Base-by-base conservation (phyloP, 1,140 invertebrate species). In the Nasonia giraulti region DNA sequence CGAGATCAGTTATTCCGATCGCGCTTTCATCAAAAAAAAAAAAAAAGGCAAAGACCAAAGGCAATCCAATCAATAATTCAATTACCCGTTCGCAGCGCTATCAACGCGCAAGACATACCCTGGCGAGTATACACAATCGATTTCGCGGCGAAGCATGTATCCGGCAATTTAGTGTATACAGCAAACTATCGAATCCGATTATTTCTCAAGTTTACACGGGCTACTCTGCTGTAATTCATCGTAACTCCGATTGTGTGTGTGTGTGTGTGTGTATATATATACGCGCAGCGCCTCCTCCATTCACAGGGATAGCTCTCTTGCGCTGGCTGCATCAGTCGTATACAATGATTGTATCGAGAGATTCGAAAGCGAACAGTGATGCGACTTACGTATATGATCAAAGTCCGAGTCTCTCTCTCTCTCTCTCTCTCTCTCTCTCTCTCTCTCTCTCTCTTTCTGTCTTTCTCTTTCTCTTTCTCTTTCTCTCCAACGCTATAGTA, bases 131-230 rank as follows among this genome's bases (percentile, higher is more conserved):
- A 62, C 20, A 17, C 20, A 55, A 78, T 62, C 23, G n/a, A 62
- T 33, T 62, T 31, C 7, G 27, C 27, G 11, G 17, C 31, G 7
- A 62, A 31, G 2, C 76, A 78, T 33, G 31, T 27, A 68, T 20
- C 17, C 11, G 20, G 40, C n/a, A 44, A 80, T 68, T 69, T n/a
- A 68, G 2, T 69, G 78, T 27, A 7, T 40, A 37, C 37, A 71
- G 66, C 69, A 23, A 82, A 74, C 73, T 62, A 69, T n/a, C 33
- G 44, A 83, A 79, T 84, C 66, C 33, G 76, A 78, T 84, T 78
- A 84, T 79, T 79, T 76, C 66, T 62, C 66, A 55, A 73, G 75
- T 84, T 84, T 78, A 79, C 27, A 69, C 37, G 14, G 55, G 40
- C n/a, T 73, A 12, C n/a, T 47, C 78, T 1, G 5, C 74, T 40